Evolutionary conservation across 2,888 invertebrate genomes (phyloP), one percentile per base, ranked within the genome.

Genomic region (Homarus gammarus): DNA sequence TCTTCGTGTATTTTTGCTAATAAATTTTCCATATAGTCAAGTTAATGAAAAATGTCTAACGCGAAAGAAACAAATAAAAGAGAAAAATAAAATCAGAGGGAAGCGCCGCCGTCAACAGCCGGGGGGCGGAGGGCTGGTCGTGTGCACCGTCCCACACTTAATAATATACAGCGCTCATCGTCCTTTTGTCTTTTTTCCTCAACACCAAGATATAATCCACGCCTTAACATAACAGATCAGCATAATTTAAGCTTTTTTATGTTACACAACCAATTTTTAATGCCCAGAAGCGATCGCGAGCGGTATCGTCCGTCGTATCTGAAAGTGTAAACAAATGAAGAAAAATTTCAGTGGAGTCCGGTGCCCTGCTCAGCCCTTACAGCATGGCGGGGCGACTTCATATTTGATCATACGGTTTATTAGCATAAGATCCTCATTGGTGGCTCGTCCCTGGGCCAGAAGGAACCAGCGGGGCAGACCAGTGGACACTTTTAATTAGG

Each of bases 401-500:
- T 56, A 56, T 56, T 56, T 56, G 56, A 56, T 56, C 56, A 22
- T 22, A 56, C 56, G 5, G 18, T 56, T 5, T 22, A 56, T 56
- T 56, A 56, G 56, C 56, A 56, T 56, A 56, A 56, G 56, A 56
- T 18, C 56, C 36, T 33, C 56, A 22, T 56, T 56, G n/a, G 56
- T 56, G 56, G 10, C 56, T 56, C 56, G 70, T 27, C 70, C 15
- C 27, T 27, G 15, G 2, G 2, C 70, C n/a, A 18, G 10, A 56
- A 18, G 10, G 73, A 22, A 73, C 6, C 40, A 73, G 73, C 18
- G 22, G 56, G 22, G 56, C 18, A 18, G 72, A 2, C 38, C 6
- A 18, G 61, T 36, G 75, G 84, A 75, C 84, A 64, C 84, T 84
- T 84, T 84, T 84, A 84, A 84, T 84, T 84, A 84, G 84, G 73